phyloP scores from a whole-genome alignment of 2,888 invertebrate genomes.

The Ectemnius continuus region DNA sequence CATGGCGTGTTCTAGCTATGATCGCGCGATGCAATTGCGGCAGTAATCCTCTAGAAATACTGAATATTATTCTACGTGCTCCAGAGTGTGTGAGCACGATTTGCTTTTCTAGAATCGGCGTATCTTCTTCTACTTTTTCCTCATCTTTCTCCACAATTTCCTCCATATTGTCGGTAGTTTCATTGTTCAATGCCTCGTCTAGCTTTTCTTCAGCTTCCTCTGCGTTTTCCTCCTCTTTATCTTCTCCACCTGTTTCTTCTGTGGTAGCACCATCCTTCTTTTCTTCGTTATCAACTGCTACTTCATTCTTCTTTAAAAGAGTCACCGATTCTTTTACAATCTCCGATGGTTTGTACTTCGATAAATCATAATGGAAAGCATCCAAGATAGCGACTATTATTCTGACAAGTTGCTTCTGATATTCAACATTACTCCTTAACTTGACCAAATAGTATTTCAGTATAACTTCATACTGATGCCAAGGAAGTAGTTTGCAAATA shows the following conservation, averaged over 20 bases:
- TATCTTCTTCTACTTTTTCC: constrained; percentile 43
- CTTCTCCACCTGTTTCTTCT: constrained; percentile 76
- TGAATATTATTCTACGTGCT: constrained; percentile 87
- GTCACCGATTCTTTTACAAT: not conserved
- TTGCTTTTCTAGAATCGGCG: constrained; percentile 76
- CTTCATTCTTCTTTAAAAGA: constrained; percentile 61
- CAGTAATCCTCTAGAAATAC: constrained; percentile 85
- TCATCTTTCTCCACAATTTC: constrained; percentile 73
- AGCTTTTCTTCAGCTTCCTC: constrained; percentile 77
- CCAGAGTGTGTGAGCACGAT: constrained; percentile 84
- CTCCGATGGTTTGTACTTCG: constrained; percentile 79
- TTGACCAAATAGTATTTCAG: constrained; percentile 89
- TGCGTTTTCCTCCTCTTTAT: constrained; percentile 65
- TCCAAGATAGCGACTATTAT: constrained; percentile 89
- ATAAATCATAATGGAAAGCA: constrained; percentile 94
- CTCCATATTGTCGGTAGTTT: constrained; percentile 56
- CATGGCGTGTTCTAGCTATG: constrained; percentile 85
- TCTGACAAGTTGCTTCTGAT: constrained; percentile 90
- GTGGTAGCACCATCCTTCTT: constrained; percentile 68
- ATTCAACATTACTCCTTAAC: constrained; percentile 85
- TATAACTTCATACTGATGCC: constrained; percentile 92
- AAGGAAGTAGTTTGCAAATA: constrained; percentile 88
- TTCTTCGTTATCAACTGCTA: constrained; percentile 68
- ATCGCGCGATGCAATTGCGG: constrained; percentile 89
- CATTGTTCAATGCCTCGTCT: constrained; percentile 68